These are phyloP conservation scores for Lagodon rhomboides DNA, from an alignment of 2,797 vertebrate genomes.

Conservation along the genomic window DNA sequence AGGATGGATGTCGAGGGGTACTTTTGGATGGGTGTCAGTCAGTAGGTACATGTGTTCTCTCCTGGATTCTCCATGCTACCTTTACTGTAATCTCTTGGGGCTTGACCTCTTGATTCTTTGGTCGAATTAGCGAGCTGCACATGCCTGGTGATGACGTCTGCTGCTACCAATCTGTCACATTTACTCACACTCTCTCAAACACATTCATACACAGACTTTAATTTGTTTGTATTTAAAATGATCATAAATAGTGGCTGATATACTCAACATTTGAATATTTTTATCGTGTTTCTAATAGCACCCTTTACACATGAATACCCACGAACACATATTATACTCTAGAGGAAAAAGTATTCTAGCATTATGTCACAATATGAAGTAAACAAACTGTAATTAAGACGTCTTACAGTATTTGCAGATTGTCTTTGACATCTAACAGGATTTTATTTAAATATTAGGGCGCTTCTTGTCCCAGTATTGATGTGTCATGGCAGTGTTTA, in stretches of 20 bases:
- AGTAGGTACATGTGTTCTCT: conserved; percentile 32
- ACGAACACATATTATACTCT: conserved; percentile 2
- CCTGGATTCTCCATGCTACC: conserved; percentile 41
- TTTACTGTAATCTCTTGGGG: conserved; percentile 75
- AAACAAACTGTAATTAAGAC: background rate
- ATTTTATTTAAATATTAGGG: conserved; percentile 9
- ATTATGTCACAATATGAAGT: conserved; percentile 5
- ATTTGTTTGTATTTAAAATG: background rate
- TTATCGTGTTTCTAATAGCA: background rate
- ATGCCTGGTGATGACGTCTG: conserved; percentile 64
- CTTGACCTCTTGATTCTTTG: conserved; percentile 75
- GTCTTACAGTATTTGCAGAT: background rate
- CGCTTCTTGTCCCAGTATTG: background rate
- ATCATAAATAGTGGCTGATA: background rate
- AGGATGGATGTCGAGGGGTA: background rate
- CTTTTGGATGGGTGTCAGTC: background rate
- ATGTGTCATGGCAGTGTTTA: conserved; percentile 11
- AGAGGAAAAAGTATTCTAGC: background rate
- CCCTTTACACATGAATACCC: background rate
- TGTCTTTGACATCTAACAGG: background rate
- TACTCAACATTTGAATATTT: background rate
- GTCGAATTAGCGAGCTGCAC: conserved; percentile 73
- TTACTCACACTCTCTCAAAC: conserved; percentile 29
- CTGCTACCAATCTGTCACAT: conserved; percentile 62
- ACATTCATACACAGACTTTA: conserved; percentile 14